Evolutionary conservation across 2,113 vertebrate genomes (phyloP).

Genomic region (Eclectus roratus): DNA sequence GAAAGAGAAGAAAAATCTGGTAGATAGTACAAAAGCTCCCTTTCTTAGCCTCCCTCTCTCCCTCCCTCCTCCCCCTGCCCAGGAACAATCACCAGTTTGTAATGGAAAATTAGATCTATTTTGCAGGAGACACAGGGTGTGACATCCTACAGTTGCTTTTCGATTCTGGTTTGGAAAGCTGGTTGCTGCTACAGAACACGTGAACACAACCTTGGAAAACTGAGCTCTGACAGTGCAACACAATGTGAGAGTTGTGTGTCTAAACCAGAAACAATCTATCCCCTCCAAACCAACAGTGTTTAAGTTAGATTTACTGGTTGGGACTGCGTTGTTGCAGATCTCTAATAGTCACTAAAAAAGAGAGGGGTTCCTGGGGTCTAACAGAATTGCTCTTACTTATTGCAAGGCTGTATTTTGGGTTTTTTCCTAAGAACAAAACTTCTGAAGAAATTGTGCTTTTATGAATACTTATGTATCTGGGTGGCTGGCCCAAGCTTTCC

Average conservation of each 20-base stretch:
- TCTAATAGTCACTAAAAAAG: background rate
- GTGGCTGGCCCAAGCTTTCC: background rate
- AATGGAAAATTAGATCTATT: conserved; percentile 45
- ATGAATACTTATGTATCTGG: background rate
- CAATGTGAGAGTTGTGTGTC: background rate
- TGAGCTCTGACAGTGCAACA: background rate
- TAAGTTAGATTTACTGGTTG: background rate
- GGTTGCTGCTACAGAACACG: background rate
- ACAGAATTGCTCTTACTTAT: background rate
- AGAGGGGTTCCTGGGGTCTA: background rate
- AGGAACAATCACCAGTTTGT: conserved; percentile 44
- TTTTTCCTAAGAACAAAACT: background rate
- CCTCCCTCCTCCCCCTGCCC: background rate
- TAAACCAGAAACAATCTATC: background rate
- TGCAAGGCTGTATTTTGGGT: background rate
- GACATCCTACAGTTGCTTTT: conserved; percentile 25
- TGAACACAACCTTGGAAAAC: background rate
- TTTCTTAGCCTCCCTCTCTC: conserved; percentile 6
- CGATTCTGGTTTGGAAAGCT: background rate
- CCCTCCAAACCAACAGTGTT: background rate
- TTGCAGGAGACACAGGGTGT: conserved; percentile 38
- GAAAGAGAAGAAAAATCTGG: conserved; percentile 47
- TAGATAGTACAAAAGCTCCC: conserved; percentile 49
- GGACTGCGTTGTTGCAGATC: background rate
- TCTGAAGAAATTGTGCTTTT: background rate